These are phyloP conservation scores for Podargus strigoides DNA, from an alignment of 2,797 vertebrate genomes.

Conservation along the genomic window DNA sequence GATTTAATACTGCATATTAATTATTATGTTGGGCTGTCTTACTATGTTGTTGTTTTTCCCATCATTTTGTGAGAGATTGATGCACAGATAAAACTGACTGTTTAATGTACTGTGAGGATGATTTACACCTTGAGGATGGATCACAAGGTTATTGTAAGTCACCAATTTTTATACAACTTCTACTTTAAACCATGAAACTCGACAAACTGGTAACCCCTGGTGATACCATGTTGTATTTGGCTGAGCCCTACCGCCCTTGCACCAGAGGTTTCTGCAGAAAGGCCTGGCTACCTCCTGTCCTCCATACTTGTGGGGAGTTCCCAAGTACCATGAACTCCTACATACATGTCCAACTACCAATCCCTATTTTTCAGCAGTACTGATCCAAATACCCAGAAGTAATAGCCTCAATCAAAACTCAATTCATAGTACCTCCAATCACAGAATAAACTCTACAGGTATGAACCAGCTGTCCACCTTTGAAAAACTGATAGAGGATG, in stretches of 20 bases:
- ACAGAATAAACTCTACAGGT: neutral
- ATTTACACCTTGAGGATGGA: slow-evolving; percentile 37
- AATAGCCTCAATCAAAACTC: neutral
- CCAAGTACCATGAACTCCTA: neutral
- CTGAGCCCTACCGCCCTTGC: neutral
- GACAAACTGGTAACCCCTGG: neutral
- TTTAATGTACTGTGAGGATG: slow-evolving; percentile 34
- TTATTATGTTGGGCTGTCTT: slow-evolving; percentile 46
- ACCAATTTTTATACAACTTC: neutral
- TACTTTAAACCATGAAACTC: neutral
- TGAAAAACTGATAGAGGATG: neutral
- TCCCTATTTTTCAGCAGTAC: neutral
- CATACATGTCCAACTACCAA: neutral
- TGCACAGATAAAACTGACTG: slow-evolving; percentile 44
- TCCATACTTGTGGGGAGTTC: neutral
- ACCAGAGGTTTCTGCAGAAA: neutral
- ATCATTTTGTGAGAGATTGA: slow-evolving; percentile 49
- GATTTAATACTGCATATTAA: slow-evolving; percentile 70
- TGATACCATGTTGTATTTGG: neutral
- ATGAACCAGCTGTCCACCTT: neutral
- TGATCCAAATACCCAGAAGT: fast-evolving
- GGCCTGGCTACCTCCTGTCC: neutral
- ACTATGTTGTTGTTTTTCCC: slow-evolving; percentile 53
- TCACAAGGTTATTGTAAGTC: neutral
- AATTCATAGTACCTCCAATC: neutral